Percentiles rank a stretch among this genome's conserved stretches.
Evolutionary conservation across 2,113 vertebrate species (phyloP).

Genomic region (Chaetura pelagica): DNA sequence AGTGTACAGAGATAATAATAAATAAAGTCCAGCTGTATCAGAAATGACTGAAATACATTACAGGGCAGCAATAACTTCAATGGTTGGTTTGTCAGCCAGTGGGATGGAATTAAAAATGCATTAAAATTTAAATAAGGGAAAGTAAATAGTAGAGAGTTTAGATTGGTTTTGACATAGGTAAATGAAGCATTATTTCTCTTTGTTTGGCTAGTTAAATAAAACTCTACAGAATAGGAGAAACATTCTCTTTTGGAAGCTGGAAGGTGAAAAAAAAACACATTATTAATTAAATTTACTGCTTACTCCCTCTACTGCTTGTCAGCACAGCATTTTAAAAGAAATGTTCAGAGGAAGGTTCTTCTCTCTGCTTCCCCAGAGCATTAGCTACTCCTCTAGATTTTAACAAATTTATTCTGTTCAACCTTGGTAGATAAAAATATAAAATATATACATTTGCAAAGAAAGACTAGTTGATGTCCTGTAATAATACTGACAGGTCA

Average conservation of each 20-base stretch:
- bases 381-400: background rate
- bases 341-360: background rate
- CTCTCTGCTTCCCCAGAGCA: background rate
- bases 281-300: constrained; percentile 56
- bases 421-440: background rate
- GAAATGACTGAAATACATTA: constrained; percentile 75
- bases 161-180: constrained; percentile 74
- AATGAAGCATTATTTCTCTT: constrained; percentile 71
- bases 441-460: background rate
- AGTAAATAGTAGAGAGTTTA: constrained; percentile 68
- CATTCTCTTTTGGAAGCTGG: constrained; percentile 45
- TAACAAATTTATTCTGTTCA: background rate
- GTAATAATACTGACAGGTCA: background rate
- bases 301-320: constrained; percentile 2
- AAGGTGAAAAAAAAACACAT: constrained; percentile 26
- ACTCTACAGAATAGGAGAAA: constrained; percentile 31
- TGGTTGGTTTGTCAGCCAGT: constrained; percentile 74
- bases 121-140: constrained; percentile 75
- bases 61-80: constrained; percentile 51
- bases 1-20: constrained; percentile 59
- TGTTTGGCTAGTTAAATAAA: constrained; percentile 69
- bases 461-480: background rate
- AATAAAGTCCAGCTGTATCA: constrained; percentile 70
- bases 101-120: constrained; percentile 75
- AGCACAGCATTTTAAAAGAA: background rate